Conservation (phyloP, 2,113 vertebrate species). For the Puntigrus tetrazona region DNA sequence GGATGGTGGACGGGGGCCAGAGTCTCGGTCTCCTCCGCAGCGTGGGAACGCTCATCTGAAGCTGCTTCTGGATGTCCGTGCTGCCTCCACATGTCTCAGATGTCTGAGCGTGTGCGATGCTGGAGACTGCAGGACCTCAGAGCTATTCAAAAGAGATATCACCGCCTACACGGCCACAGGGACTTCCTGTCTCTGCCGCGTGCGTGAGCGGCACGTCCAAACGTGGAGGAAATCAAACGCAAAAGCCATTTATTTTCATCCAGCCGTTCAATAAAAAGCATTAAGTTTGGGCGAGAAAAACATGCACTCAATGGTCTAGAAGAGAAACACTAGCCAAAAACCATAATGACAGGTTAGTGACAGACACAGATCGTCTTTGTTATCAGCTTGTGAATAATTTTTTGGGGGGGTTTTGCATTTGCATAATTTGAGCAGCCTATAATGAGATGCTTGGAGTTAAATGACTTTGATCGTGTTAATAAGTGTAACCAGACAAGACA, state of each 20-base stretch:
- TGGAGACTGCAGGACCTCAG: neutral
- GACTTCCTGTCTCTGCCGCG: neutral
- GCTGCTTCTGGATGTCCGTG: neutral
- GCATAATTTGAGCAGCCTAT: neutral
- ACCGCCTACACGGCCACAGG: neutral
- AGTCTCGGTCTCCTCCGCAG: conserved; percentile 28
- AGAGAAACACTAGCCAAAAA: neutral
- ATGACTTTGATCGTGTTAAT: neutral
- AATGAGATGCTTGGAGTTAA: neutral
- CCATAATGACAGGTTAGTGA: neutral
- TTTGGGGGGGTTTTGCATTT: neutral
- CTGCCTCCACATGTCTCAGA: neutral
- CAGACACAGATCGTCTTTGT: neutral
- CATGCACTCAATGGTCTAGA: neutral
- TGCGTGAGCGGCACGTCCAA: neutral
- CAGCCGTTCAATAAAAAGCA: neutral
- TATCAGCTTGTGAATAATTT: neutral
- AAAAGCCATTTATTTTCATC: neutral
- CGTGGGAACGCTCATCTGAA: conserved; percentile 30
- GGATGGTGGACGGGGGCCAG: conserved; percentile 30
- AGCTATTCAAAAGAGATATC: neutral
- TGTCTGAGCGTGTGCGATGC: neutral
- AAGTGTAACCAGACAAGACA: neutral
- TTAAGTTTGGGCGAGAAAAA: neutral
- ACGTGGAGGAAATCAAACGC: neutral